Percentiles rank a stretch among this genome's conserved stretches.
Conservation (phyloP, 2,888 invertebrate genomes). For the Heteromurus nitidus region DNA sequence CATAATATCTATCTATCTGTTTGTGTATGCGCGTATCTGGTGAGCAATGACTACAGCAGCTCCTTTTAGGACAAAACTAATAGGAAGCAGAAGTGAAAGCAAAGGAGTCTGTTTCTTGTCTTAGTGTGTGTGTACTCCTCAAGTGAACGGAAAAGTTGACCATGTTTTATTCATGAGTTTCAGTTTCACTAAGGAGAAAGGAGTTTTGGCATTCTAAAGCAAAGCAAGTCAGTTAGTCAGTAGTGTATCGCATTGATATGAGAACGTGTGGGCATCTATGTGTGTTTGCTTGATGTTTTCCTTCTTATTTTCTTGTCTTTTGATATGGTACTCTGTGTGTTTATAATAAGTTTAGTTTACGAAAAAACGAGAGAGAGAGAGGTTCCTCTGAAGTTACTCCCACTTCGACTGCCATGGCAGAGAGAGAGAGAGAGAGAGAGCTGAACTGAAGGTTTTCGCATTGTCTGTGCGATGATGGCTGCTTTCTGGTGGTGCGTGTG, state of each 20-base stretch:
- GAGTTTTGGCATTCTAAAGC: conserved; percentile 41
- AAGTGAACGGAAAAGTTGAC: conserved; percentile 62
- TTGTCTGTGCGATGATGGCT: conserved; percentile 20
- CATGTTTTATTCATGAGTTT: conserved; percentile 66
- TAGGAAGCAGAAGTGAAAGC: conserved; percentile 4
- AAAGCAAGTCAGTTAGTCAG: conserved; percentile 48
- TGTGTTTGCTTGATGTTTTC: conserved; percentile 12
- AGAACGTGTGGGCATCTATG: background rate
- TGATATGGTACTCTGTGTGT: conserved; percentile 24
- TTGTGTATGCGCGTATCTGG: background rate
- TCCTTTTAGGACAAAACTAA: background rate
- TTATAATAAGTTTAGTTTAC: conserved; percentile 40
- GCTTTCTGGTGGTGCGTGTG: conserved; percentile 1
- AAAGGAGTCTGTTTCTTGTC: conserved; percentile 1
- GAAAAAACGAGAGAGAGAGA: conserved; percentile 18
- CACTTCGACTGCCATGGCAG: too few species aligned
- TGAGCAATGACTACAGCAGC: background rate
- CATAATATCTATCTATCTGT: too few species aligned
- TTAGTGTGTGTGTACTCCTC: conserved; percentile 25
- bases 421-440: too few species aligned
- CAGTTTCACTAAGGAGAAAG: conserved; percentile 57
- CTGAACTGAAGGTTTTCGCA: too few species aligned
- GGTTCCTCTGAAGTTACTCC: too few species aligned
- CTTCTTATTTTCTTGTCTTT: background rate
- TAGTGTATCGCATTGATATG: conserved; percentile 32